Percentiles rank a stretch among this genome's conserved stretches.
These are phyloP conservation scores for Stegastes partitus DNA, from an alignment of 2,113 vertebrate species.

Conservation along the genomic window DNA sequence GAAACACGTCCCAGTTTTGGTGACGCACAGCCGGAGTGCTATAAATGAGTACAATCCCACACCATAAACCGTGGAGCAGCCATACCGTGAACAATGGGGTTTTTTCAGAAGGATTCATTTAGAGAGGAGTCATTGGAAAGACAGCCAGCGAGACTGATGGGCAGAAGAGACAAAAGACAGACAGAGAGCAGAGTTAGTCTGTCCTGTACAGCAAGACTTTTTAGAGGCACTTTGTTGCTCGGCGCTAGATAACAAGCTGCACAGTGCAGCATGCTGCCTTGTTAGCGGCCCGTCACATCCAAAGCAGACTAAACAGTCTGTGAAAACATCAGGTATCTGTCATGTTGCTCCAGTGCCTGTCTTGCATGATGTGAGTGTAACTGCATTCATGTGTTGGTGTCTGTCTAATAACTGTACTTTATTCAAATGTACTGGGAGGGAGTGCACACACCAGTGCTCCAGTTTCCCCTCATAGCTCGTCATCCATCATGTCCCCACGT, in stretches of 20 bases:
- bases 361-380: not conserved
- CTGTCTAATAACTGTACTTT: not conserved
- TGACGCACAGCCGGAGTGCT: constrained; percentile 43
- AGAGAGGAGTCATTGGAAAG: constrained; percentile 9
- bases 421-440: not conserved
- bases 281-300: constrained; percentile 19
- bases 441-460: not conserved
- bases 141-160: constrained; percentile 22
- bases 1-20: constrained; percentile 54
- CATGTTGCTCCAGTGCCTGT: not conserved
- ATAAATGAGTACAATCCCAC: constrained; percentile 59
- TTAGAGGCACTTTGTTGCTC: constrained; percentile 4
- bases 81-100: constrained; percentile 30
- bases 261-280: not conserved
- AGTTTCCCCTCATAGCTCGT: constrained; percentile 1
- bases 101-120: constrained; percentile 50
- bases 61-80: constrained; percentile 36
- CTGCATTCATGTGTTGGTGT: not conserved
- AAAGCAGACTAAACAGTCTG: constrained; percentile 1
- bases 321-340: constrained; percentile 21
- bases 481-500: not conserved
- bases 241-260: constrained; percentile 22
- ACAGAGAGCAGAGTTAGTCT: constrained; percentile 3
- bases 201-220: constrained; percentile 2
- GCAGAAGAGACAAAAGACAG: constrained; percentile 32